Evolutionary conservation across 2,113 vertebrate genomes (phyloP), one percentile per base, ranked within the genome.

Genomic region (Hassar affinis): DNA sequence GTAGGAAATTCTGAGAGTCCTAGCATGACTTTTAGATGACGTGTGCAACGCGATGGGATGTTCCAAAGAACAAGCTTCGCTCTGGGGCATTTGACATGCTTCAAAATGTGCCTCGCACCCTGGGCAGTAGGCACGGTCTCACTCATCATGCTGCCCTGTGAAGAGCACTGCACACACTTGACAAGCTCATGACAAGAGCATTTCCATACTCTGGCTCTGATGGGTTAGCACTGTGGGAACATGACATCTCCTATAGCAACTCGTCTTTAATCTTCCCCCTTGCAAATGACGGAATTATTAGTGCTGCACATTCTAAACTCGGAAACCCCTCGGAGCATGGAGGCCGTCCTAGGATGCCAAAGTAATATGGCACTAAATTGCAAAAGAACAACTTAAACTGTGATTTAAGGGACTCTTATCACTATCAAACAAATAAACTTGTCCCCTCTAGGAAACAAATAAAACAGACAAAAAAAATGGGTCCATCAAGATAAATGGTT

Each of bases 281-380:
- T 83, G 83, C 79, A 90, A 90, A 90, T 61, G 72, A 77, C 84
- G 82, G 86, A 90, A 85, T 90, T 85, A 90, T 86, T 88, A 85
- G 68, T 76, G 72, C 82, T 54, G 84, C 64, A 68, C 78, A 38
- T 83, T 80, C 68, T 72, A 84, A 88, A 80, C 84, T 83, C 77
- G 83, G 86, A 85, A 87, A 69, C 66, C 66, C 69, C 80, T 90
- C 85, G 78, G 85, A 88, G 71, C 68, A 64, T 69, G 61, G 64
- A 68, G 71, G 82, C 59, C 79, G 59, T 86, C 68, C 78, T 22
- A 80, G 83, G 80, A 89, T 83, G 81, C 82, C 86, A 87, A 86
- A 85, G 64, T 88, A 81, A 85, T 84, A 84, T 76, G 78, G 78
- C 54, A 72, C 79, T 86, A 86, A 86, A 89, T 78, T 74, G 71